Evolutionary conservation across 2,797 vertebrate species (phyloP), one percentile per base, ranked within the genome.

Genomic region (Anabas testudineus): DNA sequence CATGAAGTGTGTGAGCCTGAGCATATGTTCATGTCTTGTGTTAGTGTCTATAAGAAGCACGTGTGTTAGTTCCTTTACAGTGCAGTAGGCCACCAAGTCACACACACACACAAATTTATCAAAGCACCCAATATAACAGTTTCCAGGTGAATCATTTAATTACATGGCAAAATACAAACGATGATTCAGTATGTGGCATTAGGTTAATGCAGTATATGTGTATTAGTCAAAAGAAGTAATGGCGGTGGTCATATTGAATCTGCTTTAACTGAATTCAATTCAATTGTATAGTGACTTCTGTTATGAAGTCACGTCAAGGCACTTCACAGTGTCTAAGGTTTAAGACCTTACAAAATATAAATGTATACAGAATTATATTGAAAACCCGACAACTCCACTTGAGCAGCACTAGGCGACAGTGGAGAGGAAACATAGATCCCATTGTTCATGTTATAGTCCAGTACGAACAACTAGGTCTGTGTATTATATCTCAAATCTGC

Each of bases 31-130:
- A 57, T 32, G 37, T 68, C 58, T 78, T 59, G 22, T 32, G 47
- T 34, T 45, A 9, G 46, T 34, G n/a, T 72, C 37, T 76, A 16
- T 48, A 37, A 56, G 55, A 42, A 46, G 42, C 4, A 18, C 62
- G 37, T 47, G 52, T 61, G 69, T 70, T 30, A 30, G 60, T 46
- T 39, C 21, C 52, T 65, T 74, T 64, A 39, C 83, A 74, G 57
- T 67, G 21, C 52, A 71, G 46, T 49, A 70, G 74, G 52, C 26
- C 56, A 56, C 42, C 21, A 36, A 62, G 63, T 48, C 47, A 52
- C 41, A 65, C 34, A 71, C 37, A 43, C 61, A 62, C 43, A 16
- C 28, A 4, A 28, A 3, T 3, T 28, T 26, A 26, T 26, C 26
- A 37, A 37, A 13, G 2, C 37, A 10, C 1, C 36, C 37, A 13